Evolutionary conservation across 2,888 invertebrate genomes (phyloP).

Genomic region (Anaspis maculata): DNA sequence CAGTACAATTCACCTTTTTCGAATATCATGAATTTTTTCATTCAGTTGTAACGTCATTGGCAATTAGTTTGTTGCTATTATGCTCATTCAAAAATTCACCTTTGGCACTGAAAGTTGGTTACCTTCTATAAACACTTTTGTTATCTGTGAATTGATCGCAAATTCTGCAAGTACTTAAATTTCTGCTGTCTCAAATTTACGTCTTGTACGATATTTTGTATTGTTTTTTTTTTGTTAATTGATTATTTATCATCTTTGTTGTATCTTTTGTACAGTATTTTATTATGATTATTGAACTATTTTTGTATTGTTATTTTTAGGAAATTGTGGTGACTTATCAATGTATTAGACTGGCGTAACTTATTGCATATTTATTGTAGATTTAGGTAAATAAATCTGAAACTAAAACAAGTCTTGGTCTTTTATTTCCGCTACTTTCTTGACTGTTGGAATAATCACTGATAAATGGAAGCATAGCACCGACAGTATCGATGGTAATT

Average conservation of each 20-base stretch:
- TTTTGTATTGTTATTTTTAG: constrained; percentile 17
- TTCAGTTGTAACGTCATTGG: no score
- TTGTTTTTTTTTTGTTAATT: constrained; percentile 11
- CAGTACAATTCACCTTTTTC: no score
- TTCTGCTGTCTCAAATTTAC: constrained; percentile 8
- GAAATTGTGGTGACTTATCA: constrained; percentile 13
- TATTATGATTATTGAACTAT: constrained; percentile 22
- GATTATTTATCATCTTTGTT: constrained; percentile 18
- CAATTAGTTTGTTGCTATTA: no score
- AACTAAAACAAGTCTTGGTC: constrained; percentile 12
- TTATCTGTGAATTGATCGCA: not conserved
- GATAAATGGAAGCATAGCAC: no score
- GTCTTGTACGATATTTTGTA: constrained; percentile 9
- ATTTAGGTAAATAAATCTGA: constrained; percentile 19
- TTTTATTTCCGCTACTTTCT: no score
- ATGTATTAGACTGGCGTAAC: constrained; percentile 25
- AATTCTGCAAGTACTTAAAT: constrained; percentile 1
- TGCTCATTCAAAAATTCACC: no score
- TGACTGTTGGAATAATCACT: no score
- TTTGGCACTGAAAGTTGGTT: no score
- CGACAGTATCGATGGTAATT: no score
- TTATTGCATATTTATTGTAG: constrained; percentile 29
- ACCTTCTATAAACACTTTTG: no score
- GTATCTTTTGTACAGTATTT: constrained; percentile 29
- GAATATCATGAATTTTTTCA: no score